Evolutionary conservation across 2,797 vertebrate genomes (phyloP).

Genomic region (Anguilla anguilla): DNA sequence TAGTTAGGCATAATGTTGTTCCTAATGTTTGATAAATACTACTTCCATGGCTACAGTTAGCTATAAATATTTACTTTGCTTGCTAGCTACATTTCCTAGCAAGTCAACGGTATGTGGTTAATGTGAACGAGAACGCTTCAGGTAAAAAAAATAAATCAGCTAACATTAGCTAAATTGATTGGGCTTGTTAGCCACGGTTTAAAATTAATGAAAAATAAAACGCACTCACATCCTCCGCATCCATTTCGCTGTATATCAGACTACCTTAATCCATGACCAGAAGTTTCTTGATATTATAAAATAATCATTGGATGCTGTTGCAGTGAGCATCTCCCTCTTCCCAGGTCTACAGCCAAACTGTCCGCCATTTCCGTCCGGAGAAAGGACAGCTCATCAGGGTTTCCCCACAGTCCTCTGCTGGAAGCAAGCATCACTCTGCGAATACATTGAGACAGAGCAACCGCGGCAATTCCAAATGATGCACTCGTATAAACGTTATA

Average conservation of each 20-base stretch:
- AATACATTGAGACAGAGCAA: not conserved
- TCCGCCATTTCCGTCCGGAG: constrained; percentile 51
- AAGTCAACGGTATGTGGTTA: not conserved
- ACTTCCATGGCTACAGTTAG: not conserved
- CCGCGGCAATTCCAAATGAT: not conserved
- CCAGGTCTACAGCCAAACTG: constrained; percentile 30
- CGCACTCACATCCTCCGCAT: constrained; percentile 21
- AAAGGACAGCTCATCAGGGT: constrained; percentile 13
- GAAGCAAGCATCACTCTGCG: not conserved
- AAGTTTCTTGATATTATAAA: not conserved
- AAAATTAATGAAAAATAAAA: constrained; percentile 3
- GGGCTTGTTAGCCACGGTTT: not conserved
- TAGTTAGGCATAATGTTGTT: not conserved
- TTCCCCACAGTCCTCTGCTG: not conserved
- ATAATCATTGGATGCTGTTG: constrained; percentile 16
- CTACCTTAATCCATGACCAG: constrained; percentile 11
- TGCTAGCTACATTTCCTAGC: no score
- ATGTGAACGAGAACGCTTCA: not conserved
- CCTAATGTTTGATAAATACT: not conserved
- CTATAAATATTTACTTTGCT: not conserved
- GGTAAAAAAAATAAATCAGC: not conserved
- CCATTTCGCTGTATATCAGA: not conserved
- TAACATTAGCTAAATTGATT: not conserved
- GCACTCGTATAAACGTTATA: not conserved
- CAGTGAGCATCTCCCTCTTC: constrained; percentile 19